Conservation (phyloP, 2,888 invertebrate species). For the Standfussiana lucernea region DNA sequence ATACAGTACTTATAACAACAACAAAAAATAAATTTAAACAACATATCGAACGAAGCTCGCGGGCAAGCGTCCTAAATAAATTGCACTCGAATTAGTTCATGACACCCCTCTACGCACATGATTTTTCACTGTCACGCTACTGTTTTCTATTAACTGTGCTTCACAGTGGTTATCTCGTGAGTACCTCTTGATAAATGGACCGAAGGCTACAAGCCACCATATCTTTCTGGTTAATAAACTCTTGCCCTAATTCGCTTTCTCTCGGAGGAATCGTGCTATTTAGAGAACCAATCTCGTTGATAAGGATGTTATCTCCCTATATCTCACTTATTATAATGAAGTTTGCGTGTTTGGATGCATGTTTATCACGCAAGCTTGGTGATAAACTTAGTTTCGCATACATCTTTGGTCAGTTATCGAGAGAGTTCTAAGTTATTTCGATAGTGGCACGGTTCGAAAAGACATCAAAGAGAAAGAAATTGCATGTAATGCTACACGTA, state of each 20-base stretch:
- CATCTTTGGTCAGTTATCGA: constrained; percentile 5
- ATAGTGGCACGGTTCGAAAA: neutral
- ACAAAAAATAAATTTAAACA: too few species aligned
- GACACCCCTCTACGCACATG: neutral
- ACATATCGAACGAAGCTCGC: too few species aligned
- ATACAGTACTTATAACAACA: too few species aligned
- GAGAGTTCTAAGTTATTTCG: neutral
- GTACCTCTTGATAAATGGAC: constrained; percentile 65
- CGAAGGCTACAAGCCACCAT: constrained; percentile 49
- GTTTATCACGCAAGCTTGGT: constrained; percentile 13
- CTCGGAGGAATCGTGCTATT: constrained; percentile 51
- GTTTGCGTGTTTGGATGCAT: constrained; percentile 31
- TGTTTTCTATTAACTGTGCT: constrained; percentile 6
- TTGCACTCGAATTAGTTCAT: neutral
- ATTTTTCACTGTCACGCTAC: constrained; percentile 16
- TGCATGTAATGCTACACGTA: neutral
- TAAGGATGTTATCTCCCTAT: constrained; percentile 47
- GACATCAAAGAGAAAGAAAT: fast-evolving
- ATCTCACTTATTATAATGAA: constrained; percentile 32
- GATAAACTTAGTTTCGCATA: neutral
- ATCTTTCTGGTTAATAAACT: constrained; percentile 72
- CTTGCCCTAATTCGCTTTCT: constrained; percentile 62
- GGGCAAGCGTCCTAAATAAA: neutral
- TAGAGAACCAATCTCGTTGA: constrained; percentile 47
- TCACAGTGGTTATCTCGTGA: constrained; percentile 39